phyloP scores from a whole-genome alignment of 2,113 vertebrate genomes.

The Lutjanus erythropterus region DNA sequence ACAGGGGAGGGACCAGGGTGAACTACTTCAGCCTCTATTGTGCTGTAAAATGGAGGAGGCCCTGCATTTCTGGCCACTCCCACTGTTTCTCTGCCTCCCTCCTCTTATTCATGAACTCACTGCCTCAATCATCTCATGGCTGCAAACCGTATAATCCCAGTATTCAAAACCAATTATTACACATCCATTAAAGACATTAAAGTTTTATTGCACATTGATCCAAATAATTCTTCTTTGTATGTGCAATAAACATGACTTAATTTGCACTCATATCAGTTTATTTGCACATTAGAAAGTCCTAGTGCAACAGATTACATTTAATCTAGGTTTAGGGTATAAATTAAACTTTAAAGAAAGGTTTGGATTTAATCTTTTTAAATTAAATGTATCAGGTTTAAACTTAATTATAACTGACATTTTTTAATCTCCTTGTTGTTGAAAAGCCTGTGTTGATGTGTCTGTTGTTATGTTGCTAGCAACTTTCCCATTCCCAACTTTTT shows the following conservation, averaged over 20 bases:
- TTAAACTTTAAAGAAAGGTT: too few species aligned
- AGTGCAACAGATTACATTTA: too few species aligned
- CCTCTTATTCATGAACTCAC: slow-evolving; percentile 52
- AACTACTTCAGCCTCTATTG: slow-evolving; percentile 68
- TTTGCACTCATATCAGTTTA: background rate
- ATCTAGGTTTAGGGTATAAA: too few species aligned
- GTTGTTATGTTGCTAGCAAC: too few species aligned
- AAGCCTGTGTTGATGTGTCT: background rate
- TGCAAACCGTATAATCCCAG: background rate
- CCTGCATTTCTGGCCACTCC: slow-evolving; percentile 54
- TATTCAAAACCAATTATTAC: background rate
- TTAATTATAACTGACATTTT: background rate
- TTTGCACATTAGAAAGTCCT: too few species aligned
- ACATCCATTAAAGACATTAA: background rate
- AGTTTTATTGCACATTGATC: background rate
- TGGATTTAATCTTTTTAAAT: too few species aligned
- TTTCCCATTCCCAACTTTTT: too few species aligned
- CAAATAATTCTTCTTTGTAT: background rate
- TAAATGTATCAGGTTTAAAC: background rate
- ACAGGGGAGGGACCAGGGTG: slow-evolving; percentile 50
- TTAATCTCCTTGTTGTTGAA: background rate
- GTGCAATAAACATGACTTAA: background rate
- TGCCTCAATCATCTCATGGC: slow-evolving; percentile 15
- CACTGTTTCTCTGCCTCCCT: slow-evolving; percentile 42
- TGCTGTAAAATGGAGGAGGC: slow-evolving; percentile 70